A percentile compares a stretch with the other conserved stretches of the same genome.
Conservation (phyloP, 2,797 vertebrate species). For the Masticophis lateralis region DNA sequence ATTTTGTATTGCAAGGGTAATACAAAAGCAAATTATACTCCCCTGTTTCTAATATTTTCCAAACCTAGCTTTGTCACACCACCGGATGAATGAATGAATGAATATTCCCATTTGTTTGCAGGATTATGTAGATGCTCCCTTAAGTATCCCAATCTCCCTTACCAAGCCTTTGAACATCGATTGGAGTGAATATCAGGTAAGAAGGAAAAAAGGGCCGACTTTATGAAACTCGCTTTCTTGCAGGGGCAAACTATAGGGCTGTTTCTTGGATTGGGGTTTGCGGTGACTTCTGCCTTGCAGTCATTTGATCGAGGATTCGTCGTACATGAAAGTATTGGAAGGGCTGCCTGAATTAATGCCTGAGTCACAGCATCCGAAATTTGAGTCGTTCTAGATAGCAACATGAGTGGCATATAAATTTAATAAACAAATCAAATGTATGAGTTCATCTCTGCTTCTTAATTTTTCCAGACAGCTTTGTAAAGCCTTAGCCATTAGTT, state of each 20-base stretch:
- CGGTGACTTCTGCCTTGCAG: background rate
- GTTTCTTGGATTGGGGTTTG: background rate
- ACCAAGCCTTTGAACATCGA: constrained; percentile 90
- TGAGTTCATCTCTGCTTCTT: background rate
- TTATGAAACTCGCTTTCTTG: background rate
- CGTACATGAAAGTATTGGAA: too few relatives aligned
- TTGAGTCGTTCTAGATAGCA: background rate
- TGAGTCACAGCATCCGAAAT: rapidly evolving
- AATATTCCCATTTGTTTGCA: constrained; percentile 55
- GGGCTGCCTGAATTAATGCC: background rate
- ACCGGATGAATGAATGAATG: background rate
- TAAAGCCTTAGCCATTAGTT: background rate
- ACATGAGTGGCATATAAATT: background rate
- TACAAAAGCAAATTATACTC: background rate
- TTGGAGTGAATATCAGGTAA: constrained; percentile 96
- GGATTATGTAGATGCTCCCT: constrained; percentile 95
- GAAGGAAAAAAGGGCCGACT: background rate
- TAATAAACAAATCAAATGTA: background rate
- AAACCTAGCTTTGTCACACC: background rate
- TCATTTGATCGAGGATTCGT: background rate
- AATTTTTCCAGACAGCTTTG: background rate
- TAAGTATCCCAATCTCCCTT: constrained; percentile 89
- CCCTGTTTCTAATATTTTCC: background rate
- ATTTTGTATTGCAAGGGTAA: background rate
- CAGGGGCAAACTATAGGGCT: too few relatives aligned